These are phyloP conservation scores for Megathymus violae DNA, from an alignment of 1,140 invertebrate species.

Conservation along the genomic window DNA sequence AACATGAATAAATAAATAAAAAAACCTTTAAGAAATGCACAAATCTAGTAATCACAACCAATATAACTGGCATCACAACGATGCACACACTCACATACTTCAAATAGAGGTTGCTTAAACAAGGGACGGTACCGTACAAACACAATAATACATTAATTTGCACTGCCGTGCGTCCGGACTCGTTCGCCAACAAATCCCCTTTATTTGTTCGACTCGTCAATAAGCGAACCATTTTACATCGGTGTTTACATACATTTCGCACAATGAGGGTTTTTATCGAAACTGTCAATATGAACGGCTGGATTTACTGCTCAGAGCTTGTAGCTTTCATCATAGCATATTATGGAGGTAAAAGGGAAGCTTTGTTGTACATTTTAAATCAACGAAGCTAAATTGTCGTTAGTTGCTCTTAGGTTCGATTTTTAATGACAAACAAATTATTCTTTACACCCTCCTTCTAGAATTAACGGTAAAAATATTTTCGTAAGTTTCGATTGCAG, in stretches of 20 bases:
- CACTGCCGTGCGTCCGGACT: slow-evolving; percentile 7
- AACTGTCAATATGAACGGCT: neutral
- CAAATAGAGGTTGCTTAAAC: neutral
- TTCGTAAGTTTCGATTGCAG: too few relatives aligned
- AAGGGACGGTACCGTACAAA: neutral
- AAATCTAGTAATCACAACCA: too few relatives aligned
- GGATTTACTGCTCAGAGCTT: neutral
- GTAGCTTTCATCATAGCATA: too few relatives aligned
- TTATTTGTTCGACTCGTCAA: slow-evolving; percentile 58
- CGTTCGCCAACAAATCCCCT: slow-evolving; percentile 50
- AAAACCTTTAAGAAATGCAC: too few relatives aligned
- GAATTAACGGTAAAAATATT: too few relatives aligned
- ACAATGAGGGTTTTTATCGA: neutral
- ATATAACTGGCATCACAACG: neutral
- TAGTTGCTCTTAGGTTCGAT: too few relatives aligned
- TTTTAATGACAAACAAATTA: too few relatives aligned
- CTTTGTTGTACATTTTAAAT: too few relatives aligned
- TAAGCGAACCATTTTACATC: slow-evolving; percentile 46
- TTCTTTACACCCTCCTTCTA: too few relatives aligned
- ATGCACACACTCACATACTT: neutral
- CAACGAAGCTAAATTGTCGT: too few relatives aligned
- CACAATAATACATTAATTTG: slow-evolving; percentile 20
- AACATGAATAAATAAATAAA: too few relatives aligned
- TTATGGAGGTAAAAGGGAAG: too few relatives aligned
- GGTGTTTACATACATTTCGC: slow-evolving; percentile 60